These are phyloP conservation scores for Thaumetopoea pityocampa DNA, from an alignment of 1,140 invertebrate genomes.

Conservation along the genomic window DNA sequence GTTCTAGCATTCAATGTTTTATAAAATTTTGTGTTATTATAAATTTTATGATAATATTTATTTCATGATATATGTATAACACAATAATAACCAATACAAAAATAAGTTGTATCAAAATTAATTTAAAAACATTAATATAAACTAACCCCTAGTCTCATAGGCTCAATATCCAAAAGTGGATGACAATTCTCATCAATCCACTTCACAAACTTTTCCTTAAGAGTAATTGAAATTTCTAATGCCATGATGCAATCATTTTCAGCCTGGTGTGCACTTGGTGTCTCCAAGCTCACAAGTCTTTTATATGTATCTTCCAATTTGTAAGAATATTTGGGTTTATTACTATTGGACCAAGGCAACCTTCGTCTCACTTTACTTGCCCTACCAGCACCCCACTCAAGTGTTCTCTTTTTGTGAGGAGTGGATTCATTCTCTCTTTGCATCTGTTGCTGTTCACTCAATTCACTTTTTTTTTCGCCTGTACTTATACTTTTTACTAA, in stretches of 20 bases:
- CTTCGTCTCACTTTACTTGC: slow-evolving; percentile 7
- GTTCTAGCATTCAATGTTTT: too few species aligned
- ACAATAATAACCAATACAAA: too few species aligned
- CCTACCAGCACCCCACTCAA: not conserved
- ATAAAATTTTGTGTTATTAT: too few species aligned
- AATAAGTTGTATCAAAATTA: too few species aligned
- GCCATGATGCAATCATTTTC: slow-evolving; percentile 79
- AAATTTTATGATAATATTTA: too few species aligned
- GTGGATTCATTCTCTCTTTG: slow-evolving; percentile 41
- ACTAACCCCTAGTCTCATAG: slow-evolving; percentile 45
- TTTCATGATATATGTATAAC: too few species aligned
- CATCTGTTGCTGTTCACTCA: not conserved
- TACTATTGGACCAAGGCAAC: slow-evolving; percentile 21
- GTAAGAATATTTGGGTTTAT: slow-evolving; percentile 51
- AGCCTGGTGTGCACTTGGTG: slow-evolving; percentile 74
- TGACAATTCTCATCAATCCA: slow-evolving; percentile 39
- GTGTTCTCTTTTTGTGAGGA: slow-evolving; percentile 22
- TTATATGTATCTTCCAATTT: slow-evolving; percentile 75
- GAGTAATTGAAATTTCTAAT: slow-evolving; percentile 71
- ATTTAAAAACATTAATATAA: too few species aligned
- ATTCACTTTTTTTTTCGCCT: not conserved
- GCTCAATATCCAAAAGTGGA: slow-evolving; percentile 33
- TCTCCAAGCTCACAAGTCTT: slow-evolving; percentile 49
- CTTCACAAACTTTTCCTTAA: slow-evolving; percentile 31
- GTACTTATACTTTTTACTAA: not conserved